Conservation (phyloP, 1,140 invertebrate genomes). For the Sipha flava region DNA sequence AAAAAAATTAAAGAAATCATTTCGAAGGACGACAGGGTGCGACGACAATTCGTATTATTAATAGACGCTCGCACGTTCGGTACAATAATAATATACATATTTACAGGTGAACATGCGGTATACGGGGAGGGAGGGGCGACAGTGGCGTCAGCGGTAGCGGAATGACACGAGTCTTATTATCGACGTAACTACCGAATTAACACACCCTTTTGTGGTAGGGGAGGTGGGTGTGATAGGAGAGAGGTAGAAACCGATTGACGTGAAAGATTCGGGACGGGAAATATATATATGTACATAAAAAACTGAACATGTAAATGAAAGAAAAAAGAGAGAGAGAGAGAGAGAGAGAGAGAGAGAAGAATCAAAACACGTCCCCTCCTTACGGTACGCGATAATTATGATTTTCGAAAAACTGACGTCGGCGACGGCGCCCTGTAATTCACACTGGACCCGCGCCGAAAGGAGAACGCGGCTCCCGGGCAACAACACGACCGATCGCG, state of each 20-base stretch:
- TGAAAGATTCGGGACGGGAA: background rate
- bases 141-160: too few relatives aligned
- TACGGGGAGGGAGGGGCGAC: too few relatives aligned
- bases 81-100: too few relatives aligned
- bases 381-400: background rate
- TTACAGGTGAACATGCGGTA: too few relatives aligned
- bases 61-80: too few relatives aligned
- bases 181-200: background rate
- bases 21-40: too few relatives aligned
- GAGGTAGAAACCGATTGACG: background rate
- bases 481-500: background rate
- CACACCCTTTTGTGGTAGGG: too few relatives aligned
- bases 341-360: background rate
- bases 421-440: slow-evolving; percentile 17
- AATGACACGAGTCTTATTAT: too few relatives aligned
- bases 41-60: too few relatives aligned
- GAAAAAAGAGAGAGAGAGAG: background rate
- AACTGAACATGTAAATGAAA: too few relatives aligned
- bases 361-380: background rate
- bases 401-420: background rate
- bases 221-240: too few relatives aligned
- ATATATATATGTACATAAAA: background rate
- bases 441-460: background rate
- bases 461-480: background rate
- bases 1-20: too few relatives aligned